Evolutionary conservation across 2,797 vertebrate species (phyloP).

Genomic region (Luscinia megarhynchos): DNA sequence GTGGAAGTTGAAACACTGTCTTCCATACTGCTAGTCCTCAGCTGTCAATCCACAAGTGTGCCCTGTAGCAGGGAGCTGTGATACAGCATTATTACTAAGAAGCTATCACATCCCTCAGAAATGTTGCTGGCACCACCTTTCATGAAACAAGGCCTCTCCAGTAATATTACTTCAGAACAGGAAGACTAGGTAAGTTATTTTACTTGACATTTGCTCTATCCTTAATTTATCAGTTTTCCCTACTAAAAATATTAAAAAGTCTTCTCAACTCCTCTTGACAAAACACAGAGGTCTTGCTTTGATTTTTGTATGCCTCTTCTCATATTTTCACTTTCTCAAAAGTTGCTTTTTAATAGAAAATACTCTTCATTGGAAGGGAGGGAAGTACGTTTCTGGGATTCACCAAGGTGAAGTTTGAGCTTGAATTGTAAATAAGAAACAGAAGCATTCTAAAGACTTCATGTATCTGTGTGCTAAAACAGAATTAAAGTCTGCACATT

Average conservation of each 20-base stretch:
- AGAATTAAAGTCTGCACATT: not conserved
- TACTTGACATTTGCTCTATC: not conserved
- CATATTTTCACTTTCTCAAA: not conserved
- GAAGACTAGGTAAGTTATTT: not conserved
- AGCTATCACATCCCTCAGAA: not conserved
- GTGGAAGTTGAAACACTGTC: not conserved
- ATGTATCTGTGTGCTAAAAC: fast-evolving
- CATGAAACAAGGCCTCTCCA: not conserved
- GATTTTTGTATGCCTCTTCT: not conserved
- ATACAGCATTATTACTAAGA: not conserved
- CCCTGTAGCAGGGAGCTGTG: not conserved
- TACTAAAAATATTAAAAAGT: not conserved
- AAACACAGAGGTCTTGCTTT: not conserved
- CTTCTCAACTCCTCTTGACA: not conserved
- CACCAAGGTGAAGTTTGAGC: not conserved
- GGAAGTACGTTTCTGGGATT: not conserved
- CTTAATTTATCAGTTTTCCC: not conserved
- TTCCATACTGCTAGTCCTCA: not conserved
- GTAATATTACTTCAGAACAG: not conserved
- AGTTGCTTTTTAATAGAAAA: not conserved
- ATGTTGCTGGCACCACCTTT: not conserved
- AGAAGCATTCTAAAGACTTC: not conserved
- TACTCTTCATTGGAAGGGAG: not conserved
- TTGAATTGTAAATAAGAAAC: not conserved
- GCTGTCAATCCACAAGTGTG: not conserved